phyloP scores from a whole-genome alignment of 2,888 invertebrate species.

The Erynnis tages region DNA sequence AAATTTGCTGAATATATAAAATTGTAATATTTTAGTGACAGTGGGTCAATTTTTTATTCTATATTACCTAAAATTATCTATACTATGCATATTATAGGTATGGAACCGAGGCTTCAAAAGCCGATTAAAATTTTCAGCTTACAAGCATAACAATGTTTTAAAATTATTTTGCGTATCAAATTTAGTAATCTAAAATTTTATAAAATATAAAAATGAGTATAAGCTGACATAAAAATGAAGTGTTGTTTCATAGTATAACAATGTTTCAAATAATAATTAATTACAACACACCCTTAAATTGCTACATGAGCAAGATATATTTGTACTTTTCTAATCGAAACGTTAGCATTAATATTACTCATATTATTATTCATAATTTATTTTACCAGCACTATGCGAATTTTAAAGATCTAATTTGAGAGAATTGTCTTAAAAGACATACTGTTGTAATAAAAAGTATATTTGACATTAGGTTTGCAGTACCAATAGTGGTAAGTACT shows the following conservation, averaged over 20 bases:
- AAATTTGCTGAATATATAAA: slow-evolving; percentile 70
- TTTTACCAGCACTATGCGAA: slow-evolving; percentile 52
- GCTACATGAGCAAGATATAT: slow-evolving; percentile 74
- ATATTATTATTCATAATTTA: slow-evolving; percentile 47
- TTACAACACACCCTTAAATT: slow-evolving; percentile 60
- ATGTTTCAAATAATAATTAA: slow-evolving; percentile 51
- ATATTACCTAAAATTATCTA: slow-evolving; percentile 58
- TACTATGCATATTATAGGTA: slow-evolving; percentile 63
- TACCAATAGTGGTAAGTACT: neutral
- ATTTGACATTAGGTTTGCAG: neutral
- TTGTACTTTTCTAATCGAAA: slow-evolving; percentile 66
- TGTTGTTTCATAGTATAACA: slow-evolving; percentile 37
- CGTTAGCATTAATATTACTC: slow-evolving; percentile 44
- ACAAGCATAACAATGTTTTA: slow-evolving; percentile 50
- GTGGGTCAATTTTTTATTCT: slow-evolving; percentile 64
- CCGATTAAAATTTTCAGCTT: slow-evolving; percentile 47
- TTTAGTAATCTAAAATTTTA: slow-evolving; percentile 53
- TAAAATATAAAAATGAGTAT: slow-evolving; percentile 67
- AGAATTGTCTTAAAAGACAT: slow-evolving; percentile 59
- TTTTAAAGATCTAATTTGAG: slow-evolving; percentile 55
- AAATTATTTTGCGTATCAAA: slow-evolving; percentile 48
- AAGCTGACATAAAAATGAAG: slow-evolving; percentile 46
- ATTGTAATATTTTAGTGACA: slow-evolving; percentile 66
- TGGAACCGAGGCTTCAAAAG: slow-evolving; percentile 55
- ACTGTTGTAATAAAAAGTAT: slow-evolving; percentile 39